These are phyloP conservation scores for Pantherophis vulpinus DNA, from an alignment of 2,797 vertebrate species.

Conservation along the genomic window DNA sequence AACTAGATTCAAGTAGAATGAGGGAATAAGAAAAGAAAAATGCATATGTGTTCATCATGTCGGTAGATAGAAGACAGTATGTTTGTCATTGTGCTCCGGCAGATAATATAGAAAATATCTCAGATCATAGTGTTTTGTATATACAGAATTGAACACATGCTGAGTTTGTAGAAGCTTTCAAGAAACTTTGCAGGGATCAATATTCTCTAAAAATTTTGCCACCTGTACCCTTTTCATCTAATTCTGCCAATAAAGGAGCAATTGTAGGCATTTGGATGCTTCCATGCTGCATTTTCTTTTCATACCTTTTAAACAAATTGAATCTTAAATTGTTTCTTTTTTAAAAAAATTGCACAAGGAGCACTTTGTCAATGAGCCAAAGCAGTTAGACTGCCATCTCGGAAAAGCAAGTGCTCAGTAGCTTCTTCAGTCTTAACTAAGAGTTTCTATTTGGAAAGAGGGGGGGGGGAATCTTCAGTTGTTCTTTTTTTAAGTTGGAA, in stretches of 20 bases:
- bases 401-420: neutral
- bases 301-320: neutral
- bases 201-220: neutral
- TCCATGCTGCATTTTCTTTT: neutral
- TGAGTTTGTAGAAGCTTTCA: neutral
- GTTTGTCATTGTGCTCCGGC: neutral
- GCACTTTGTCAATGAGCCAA: neutral
- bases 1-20: neutral
- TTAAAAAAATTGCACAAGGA: neutral
- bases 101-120: neutral
- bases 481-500: neutral
- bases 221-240: neutral
- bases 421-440: neutral
- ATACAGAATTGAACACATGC: neutral
- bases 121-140: neutral
- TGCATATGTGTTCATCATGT: neutral
- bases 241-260: neutral
- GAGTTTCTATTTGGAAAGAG: neutral
- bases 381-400: neutral
- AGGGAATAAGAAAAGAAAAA: neutral
- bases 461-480: neutral
- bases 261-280: neutral
- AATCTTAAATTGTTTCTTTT: neutral
- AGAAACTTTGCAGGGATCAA: neutral
- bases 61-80: neutral